These are phyloP conservation scores for Micronisus gabar DNA, from an alignment of 2,113 vertebrate species.

Conservation along the genomic window DNA sequence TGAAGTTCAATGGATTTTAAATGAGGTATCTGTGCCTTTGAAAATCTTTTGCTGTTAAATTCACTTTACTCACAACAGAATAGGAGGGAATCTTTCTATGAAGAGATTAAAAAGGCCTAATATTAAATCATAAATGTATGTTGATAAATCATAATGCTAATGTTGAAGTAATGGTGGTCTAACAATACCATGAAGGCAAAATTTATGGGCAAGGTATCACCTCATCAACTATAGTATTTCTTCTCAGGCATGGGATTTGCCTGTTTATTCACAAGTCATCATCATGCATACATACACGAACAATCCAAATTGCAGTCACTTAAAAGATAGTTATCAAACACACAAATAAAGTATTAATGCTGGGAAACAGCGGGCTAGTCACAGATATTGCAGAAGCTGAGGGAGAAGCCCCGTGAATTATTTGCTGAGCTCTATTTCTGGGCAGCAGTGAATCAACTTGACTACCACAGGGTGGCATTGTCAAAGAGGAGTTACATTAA, in stretches of 20 bases:
- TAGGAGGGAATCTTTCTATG: neutral
- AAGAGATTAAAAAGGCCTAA: neutral
- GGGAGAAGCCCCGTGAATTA: neutral
- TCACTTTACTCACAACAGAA: neutral
- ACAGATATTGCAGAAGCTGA: neutral
- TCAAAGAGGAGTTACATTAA: neutral
- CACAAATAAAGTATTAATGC: neutral
- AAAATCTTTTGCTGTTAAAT: neutral
- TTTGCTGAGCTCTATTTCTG: neutral
- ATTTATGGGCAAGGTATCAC: neutral
- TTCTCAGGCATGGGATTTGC: neutral
- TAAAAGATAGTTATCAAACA: neutral
- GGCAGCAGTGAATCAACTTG: neutral
- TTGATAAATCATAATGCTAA: neutral
- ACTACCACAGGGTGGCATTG: neutral
- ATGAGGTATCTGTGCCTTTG: neutral
- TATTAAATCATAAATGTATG: neutral
- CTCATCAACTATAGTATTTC: neutral
- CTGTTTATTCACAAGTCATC: neutral
- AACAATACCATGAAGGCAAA: neutral
- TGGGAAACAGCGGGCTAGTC: neutral
- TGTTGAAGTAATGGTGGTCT: neutral
- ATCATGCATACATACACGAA: accelerated
- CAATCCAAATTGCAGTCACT: neutral
- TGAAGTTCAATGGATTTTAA: neutral